These are phyloP conservation scores for Xanthia togata DNA, from an alignment of 2,888 invertebrate genomes.

Conservation along the genomic window DNA sequence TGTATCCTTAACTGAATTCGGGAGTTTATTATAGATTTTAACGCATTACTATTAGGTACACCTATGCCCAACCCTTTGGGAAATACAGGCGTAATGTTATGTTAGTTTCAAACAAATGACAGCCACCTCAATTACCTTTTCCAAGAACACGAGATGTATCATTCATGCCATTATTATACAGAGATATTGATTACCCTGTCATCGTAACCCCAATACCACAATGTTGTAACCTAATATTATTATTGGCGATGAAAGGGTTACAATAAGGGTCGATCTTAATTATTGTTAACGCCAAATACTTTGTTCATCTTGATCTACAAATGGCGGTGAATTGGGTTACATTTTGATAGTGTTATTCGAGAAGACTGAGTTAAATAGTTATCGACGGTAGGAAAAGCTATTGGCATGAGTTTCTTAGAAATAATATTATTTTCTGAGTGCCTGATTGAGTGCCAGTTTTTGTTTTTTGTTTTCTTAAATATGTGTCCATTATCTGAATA, in stretches of 20 bases:
- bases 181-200: constrained; percentile 24
- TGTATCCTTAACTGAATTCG: too few relatives aligned
- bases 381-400: neutral
- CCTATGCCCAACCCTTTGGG: neutral
- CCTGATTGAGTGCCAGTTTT: neutral
- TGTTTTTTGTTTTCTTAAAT: neutral
- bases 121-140: neutral
- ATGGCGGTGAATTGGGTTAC: constrained; percentile 22
- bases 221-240: constrained; percentile 48
- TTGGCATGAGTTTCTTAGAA: neutral
- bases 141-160: neutral
- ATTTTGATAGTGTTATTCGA: constrained; percentile 12
- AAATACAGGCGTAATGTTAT: neutral
- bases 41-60: too few relatives aligned
- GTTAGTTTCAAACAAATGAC: neutral
- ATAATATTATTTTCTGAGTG: neutral
- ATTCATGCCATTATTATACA: constrained; percentile 12
- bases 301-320: constrained; percentile 18
- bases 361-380: neutral
- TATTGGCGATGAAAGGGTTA: constrained; percentile 40
- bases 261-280: constrained; percentile 46
- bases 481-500: neutral
- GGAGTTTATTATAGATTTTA: too few relatives aligned
- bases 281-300: constrained; percentile 37
- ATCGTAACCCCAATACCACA: constrained; percentile 14